Base-by-base conservation (phyloP, 2,888 invertebrate species). In the Lamellibrachia satsuma region DNA sequence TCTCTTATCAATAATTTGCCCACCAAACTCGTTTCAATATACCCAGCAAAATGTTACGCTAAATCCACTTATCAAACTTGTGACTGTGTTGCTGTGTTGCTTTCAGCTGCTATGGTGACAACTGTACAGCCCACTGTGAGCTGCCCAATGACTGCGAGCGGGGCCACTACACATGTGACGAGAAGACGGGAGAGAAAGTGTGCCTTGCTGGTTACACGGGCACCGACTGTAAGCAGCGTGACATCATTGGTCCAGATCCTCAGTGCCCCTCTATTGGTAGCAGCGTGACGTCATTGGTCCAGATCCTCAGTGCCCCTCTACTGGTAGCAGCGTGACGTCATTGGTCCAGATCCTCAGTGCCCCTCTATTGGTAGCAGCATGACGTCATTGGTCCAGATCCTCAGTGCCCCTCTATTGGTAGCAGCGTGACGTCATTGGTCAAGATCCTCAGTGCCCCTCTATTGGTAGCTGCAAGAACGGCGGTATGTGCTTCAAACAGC, bases 131-230 rank as follows among this genome's bases (percentile, higher is more conserved):
- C 39, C 57, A n/a, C 57, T 93, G 93, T 55, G 75, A 90, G 4
- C 27, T 39, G 4, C 39, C 51, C 39, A 57, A 93, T 39, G 75
- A 52, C 51, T 93, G 93, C 90, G 91, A 3, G 11, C 52, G 1
- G 52, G 93, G 92, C 4, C 93, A 93, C 91, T 93, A 75, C 91
- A 60, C 92, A 8, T 93, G 93, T 51, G 52, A 51, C 75, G n/a
- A 52, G 52, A 51, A 55, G n/a, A 22, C 52, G 39, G 93, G 93
- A 0, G 52, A 91, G 55, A 92, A 92, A 75, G 39, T 91, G n/a
- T 93, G 93, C 90, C 27, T 27, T 27, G 75, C 91, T 3, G 91
- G 92, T 27, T 93, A 75, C 92, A 93, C 52, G 9, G 92, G 92
- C 55, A 51, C 90, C 15, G 51, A 93, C 90, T 93, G 93, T 90